Evolutionary conservation across 2,888 invertebrate species (phyloP), one percentile per base, ranked within the genome.

Genomic region (Leptinotarsa peninsularis): DNA sequence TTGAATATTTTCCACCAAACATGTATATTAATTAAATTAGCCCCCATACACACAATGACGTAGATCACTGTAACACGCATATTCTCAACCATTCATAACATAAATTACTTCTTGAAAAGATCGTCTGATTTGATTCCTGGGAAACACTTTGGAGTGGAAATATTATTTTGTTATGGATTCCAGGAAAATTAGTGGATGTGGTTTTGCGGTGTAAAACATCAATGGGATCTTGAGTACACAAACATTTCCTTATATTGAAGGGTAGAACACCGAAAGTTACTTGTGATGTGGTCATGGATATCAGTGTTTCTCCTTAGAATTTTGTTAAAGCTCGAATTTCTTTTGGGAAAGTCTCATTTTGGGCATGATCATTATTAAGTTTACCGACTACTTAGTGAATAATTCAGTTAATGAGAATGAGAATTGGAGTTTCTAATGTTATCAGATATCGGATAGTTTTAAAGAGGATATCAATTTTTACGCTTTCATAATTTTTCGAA

Each of bases 121-220:
- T 33, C 15, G 18, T 27, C 63, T 63, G 33, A 63, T 63, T 63
- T 63, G 33, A 63, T 63, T 63, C 63, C 17, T 23, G 43, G 33
- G 43, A 63, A 60, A 43, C 63, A 63, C 63, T 63, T 58, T 18
- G 43, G 15, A 63, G 58, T 58, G 43, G 63, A 43, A 63, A 63
- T 43, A 43, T 63, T 63, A 63, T 63, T 63, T n/a, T 63, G 58
- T 63, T 33, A 33, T 10, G 27, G 13, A n/a, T 63, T 63, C 63
- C 43, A 43, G n/a, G 63, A 43, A 43, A 63, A 14, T 63, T 63
- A 33, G 7, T 63, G 15, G 43, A 63, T 33, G 43, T 13, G 63
- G 33, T 63, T 33, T 27, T 15, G 23, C 60, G 27, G 23, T 27
- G 60, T 14, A 43, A 63, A n/a, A 63, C 33, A 63, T 63, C 60